A percentile compares a stretch with the other conserved stretches of the same genome.
Conservation (phyloP, 1,140 invertebrate genomes). For the Tachypleus tridentatus region DNA sequence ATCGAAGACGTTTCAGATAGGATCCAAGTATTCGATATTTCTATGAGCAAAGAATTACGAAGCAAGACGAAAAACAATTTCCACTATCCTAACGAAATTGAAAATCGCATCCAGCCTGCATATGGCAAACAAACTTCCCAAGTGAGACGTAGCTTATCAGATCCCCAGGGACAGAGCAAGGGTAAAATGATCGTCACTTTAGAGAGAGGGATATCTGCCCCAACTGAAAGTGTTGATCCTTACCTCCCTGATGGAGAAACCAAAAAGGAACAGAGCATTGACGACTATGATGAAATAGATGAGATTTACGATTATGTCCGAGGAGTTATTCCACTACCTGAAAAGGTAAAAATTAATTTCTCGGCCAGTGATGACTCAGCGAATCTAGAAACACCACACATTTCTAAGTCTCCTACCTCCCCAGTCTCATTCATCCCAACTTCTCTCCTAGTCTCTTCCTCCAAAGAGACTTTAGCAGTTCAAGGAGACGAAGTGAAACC, state of each 20-base stretch:
- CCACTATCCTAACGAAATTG: not conserved
- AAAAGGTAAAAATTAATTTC: constrained; percentile 10
- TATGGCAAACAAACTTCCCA: constrained; percentile 7
- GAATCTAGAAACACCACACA: not conserved
- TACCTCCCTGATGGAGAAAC: not conserved
- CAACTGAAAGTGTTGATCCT: not conserved
- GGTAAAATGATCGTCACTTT: not conserved
- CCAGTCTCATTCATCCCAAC: not conserved
- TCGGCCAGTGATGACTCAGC: not conserved
- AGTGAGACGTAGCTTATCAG: constrained; percentile 18
- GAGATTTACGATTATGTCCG: constrained; percentile 92
- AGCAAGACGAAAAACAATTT: constrained; percentile 19
- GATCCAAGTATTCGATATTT: constrained; percentile 43
- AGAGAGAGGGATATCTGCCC: not conserved
- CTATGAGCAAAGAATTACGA: constrained; percentile 27
- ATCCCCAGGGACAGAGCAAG: constrained; percentile 13
- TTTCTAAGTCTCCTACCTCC: no score
- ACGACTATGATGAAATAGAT: constrained; percentile 84
- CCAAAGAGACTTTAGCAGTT: constrained; percentile 38
- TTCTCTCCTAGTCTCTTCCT: constrained; percentile 17
- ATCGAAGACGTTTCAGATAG: constrained; percentile 70
- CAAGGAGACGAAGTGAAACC: constrained; percentile 53
- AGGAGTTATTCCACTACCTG: constrained; percentile 71
- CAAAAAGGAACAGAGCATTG: constrained; percentile 38
- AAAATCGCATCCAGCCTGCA: constrained; percentile 17